phyloP scores from a whole-genome alignment of 2,888 invertebrate genomes.

The Drosophila recens region DNA sequence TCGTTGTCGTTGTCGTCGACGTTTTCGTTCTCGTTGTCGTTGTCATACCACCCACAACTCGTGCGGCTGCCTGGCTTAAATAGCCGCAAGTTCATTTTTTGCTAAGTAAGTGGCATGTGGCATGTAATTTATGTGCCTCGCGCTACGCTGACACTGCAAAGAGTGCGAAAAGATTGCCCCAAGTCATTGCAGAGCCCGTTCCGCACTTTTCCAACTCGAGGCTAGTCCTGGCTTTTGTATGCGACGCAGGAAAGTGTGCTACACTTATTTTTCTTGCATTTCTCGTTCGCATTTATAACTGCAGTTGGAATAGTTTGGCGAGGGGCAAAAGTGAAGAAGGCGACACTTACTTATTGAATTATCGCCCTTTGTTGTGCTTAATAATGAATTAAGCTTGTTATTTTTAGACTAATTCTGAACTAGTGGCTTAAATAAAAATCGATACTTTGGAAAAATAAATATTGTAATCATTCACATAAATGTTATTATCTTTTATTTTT shows the following conservation, averaged over 20 bases:
- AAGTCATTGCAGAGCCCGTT: conserved; percentile 22
- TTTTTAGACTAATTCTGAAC: background rate
- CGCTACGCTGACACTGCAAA: conserved; percentile 46
- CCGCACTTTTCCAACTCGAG: background rate
- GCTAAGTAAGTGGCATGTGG: conserved; percentile 69
- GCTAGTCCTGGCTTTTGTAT: background rate
- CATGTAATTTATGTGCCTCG: conserved; percentile 71
- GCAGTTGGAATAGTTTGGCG: background rate
- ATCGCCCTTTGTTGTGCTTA: conserved; percentile 1
- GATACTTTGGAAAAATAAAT: background rate
- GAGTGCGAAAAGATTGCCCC: conserved; percentile 63
- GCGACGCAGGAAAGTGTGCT: conserved; percentile 27
- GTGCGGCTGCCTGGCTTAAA: conserved; percentile 33
- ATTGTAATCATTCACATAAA: too few relatives aligned
- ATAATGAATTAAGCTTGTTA: background rate
- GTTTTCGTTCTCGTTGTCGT: too few relatives aligned
- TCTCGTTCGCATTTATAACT: conserved; percentile 23
- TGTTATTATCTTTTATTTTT: too few relatives aligned
- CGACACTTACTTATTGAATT: background rate
- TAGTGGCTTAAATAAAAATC: background rate
- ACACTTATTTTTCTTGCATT: conserved; percentile 25
- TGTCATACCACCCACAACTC: conserved; percentile 5
- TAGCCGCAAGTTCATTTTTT: conserved; percentile 57
- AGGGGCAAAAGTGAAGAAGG: background rate
- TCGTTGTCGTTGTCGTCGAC: background rate